Base-by-base conservation (phyloP, 2,888 invertebrate genomes). In the Trypoxylon attenuatum region DNA sequence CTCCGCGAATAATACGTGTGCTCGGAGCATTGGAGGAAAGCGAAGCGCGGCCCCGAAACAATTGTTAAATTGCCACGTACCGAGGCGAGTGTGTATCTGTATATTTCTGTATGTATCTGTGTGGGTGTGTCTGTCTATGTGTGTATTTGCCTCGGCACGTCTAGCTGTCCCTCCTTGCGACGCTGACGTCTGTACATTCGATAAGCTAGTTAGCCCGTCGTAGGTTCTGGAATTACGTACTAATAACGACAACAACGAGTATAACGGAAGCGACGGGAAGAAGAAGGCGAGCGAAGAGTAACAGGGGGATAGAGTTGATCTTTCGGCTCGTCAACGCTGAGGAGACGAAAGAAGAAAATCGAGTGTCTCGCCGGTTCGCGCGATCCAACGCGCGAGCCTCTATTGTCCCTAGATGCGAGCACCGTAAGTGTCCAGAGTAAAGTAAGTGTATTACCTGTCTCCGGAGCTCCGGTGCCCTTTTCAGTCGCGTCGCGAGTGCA, bases 401-500 rank as follows among this genome's bases (percentile, higher is more conserved):
- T 33, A 33, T 33, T 33, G 33, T 33, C 33, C 33, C 33, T 33
- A 33, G 33, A 33, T 13, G 4, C 10, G 33, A 33, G 33, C 13
- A 10, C 33, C n/a, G n/a, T n/a, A n/a, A n/a, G n/a, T n/a, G n/a
- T n/a, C n/a, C n/a, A n/a, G n/a, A n/a, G n/a, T n/a, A n/a, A n/a
- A 5, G 25, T 21, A 42, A 22, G 16, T 52, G 1, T 56, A 10
- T 5, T 10, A n/a, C 19, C 15, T 22, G n/a, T n/a, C n/a, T n/a
- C n/a, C n/a, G n/a, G n/a, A n/a, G n/a, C n/a, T n/a, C n/a, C n/a
- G n/a, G n/a, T n/a, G n/a, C n/a, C n/a, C 33, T 23, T 45, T 54
- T 54, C 45, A 23, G 39, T 23, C 38, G 53, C 38, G 4, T 56
- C 50, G 19, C 58, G 41, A 41, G 33, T 50, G 39, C 29, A 22